Conservation (phyloP, 1,140 invertebrate species). For the Trypoxylus dichotomus region DNA sequence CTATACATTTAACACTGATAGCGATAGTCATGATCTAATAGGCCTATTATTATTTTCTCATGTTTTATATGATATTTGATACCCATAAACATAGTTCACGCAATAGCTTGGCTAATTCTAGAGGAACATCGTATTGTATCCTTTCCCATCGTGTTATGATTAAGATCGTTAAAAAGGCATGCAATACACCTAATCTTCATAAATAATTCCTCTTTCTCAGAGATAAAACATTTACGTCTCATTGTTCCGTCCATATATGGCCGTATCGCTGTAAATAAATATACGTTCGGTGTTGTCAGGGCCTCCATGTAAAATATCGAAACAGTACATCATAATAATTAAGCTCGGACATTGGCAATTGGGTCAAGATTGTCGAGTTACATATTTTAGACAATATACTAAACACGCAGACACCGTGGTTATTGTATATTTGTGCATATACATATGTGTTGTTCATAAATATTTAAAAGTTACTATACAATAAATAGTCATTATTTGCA, state of each 20-base stretch:
- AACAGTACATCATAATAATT: conserved; percentile 30
- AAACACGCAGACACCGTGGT: background rate
- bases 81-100: too few species aligned
- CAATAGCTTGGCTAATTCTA: too few species aligned
- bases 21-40: too few species aligned
- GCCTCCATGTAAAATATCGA: conserved; percentile 18
- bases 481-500: background rate
- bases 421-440: background rate
- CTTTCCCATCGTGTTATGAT: too few species aligned
- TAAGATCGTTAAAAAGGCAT: too few species aligned
- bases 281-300: background rate
- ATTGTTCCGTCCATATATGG: conserved; percentile 4
- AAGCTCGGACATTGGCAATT: conserved; percentile 20
- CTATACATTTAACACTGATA: too few species aligned
- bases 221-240: background rate
- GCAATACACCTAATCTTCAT: background rate
- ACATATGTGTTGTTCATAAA: background rate
- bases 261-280: background rate
- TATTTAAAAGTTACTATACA: background rate
- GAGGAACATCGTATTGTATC: too few species aligned
- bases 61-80: too few species aligned
- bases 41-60: too few species aligned
- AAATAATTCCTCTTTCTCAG: background rate
- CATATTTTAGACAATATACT: conserved; percentile 1
- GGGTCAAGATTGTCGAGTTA: conserved; percentile 28